phyloP scores from a whole-genome alignment of 2,113 vertebrate species.

The Sakesphorus luctuosus region DNA sequence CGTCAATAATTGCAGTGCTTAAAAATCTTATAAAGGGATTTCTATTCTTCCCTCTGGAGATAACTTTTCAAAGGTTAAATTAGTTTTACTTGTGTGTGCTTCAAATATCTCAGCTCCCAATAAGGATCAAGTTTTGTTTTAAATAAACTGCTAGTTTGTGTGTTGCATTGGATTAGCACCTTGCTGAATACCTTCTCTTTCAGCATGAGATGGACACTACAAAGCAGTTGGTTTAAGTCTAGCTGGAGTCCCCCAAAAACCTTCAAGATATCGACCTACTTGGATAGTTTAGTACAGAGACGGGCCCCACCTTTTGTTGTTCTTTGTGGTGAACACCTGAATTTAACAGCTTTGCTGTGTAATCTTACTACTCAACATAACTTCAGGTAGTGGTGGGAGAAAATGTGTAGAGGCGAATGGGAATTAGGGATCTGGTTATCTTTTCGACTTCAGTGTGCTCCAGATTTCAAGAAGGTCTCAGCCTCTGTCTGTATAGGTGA shows the following conservation, averaged over 20 bases:
- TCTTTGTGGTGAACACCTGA: background rate
- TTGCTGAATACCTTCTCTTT: constrained; percentile 24
- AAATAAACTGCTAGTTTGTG: constrained; percentile 76
- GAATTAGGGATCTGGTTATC: background rate
- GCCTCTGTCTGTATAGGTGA: background rate
- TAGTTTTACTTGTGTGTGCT: constrained; percentile 81
- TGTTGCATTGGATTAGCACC: constrained; percentile 61
- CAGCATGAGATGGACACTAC: constrained; percentile 1
- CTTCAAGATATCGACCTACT: background rate
- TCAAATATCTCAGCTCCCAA: constrained; percentile 71
- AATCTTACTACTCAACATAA: background rate
- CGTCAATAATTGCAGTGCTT: constrained; percentile 85
- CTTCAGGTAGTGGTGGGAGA: background rate
- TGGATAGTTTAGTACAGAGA: background rate
- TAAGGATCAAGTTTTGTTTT: constrained; percentile 77
- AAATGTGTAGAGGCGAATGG: background rate
- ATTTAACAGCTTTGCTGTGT: background rate
- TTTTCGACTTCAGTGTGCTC: background rate
- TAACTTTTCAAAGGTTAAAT: constrained; percentile 84
- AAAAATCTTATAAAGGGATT: constrained; percentile 85
- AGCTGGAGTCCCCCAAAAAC: background rate
- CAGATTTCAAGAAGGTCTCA: background rate
- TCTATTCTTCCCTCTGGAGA: constrained; percentile 78
- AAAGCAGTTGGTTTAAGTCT: background rate
- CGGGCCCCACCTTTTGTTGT: background rate